Evolutionary conservation across 2,797 vertebrate genomes (phyloP), one percentile per base, ranked within the genome.

Genomic region (Tadarida brasiliensis): DNA sequence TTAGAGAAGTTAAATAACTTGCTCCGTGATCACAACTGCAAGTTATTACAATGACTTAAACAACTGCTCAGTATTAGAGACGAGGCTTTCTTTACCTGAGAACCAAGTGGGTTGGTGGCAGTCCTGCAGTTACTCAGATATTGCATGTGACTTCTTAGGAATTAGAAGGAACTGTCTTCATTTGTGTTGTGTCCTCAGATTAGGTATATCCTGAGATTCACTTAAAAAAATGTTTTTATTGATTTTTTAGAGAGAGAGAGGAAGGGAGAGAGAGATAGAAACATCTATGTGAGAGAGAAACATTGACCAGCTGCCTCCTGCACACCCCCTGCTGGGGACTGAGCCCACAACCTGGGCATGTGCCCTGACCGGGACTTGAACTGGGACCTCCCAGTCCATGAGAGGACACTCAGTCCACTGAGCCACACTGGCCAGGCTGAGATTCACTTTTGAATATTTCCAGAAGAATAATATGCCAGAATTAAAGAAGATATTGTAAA

Each of bases 401-500:
- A 44, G 39, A 44, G 5, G 39, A 44, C 39, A 44, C 39, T 44
- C 39, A 44, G 7, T 44, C 39, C 39, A 44, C 39, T 44, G 39
- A 44, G 39, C 7, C 39, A 44, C 39, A 44, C 7, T 7, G 39
- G 3, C 39, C 39, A 44, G 39, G 39, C 39, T 44, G 39, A 44
- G 7, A 44, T 44, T 44, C 39, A 44, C 39, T 86, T 74, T 88
- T 78, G 11, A 56, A 15, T 59, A 74, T 87, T 94, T 91, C 24
- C 12, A 28, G 59, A 93, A 94, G 47, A 87, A 20, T 84, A 89
- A 39, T 4, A 28, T 87, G 49, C 67, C 80, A 54, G 39, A 93
- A 54, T 77, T 80, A 93, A 97, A 49, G 90, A 90, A 84, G 63
- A 8, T 74, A 61, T 68, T 91, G 49, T 84, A 74, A 93, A 92